phyloP scores from a whole-genome alignment of 2,888 invertebrate species.

The Lasioglossum lativentre region DNA sequence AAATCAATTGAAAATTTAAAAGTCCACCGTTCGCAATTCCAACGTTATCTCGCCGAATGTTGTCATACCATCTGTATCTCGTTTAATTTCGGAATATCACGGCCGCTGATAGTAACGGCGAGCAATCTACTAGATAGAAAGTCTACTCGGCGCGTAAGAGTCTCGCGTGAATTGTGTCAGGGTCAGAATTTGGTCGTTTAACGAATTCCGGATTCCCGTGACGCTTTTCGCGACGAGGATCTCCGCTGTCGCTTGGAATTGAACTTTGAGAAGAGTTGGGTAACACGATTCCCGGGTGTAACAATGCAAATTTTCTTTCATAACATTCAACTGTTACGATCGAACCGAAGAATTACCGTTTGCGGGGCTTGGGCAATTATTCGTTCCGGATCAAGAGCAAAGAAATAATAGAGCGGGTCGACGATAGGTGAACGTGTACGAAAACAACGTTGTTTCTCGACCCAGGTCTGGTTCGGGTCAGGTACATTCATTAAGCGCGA shows the following conservation, averaged over 20 bases:
- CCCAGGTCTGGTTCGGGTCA: not conserved
- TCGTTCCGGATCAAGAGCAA: not conserved
- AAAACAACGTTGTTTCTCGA: not conserved
- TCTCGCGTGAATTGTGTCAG: constrained; percentile 68
- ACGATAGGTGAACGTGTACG: not conserved
- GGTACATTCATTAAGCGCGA: constrained; percentile 33
- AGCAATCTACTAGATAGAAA: constrained; percentile 50
- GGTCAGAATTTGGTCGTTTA: constrained; percentile 70
- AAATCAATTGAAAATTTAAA: not conserved
- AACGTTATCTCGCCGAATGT: not conserved
- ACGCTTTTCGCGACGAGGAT: constrained; percentile 15
- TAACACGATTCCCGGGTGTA: not conserved
- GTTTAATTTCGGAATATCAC: constrained; percentile 16
- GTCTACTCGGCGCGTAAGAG: constrained; percentile 48
- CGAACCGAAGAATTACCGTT: not conserved
- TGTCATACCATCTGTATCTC: not conserved
- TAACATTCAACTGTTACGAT: not conserved
- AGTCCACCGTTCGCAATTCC: not conserved
- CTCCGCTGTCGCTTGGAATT: not conserved
- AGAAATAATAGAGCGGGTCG: not conserved
- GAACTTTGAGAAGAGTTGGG: not conserved
- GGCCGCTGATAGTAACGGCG: constrained; percentile 1
- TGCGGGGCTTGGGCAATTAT: not conserved
- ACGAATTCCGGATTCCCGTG: constrained; percentile 47
- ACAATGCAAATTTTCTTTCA: not conserved